Evolutionary conservation across 2,113 vertebrate species (phyloP), one percentile per base, ranked within the genome.

Genomic region (Percina caprodes): DNA sequence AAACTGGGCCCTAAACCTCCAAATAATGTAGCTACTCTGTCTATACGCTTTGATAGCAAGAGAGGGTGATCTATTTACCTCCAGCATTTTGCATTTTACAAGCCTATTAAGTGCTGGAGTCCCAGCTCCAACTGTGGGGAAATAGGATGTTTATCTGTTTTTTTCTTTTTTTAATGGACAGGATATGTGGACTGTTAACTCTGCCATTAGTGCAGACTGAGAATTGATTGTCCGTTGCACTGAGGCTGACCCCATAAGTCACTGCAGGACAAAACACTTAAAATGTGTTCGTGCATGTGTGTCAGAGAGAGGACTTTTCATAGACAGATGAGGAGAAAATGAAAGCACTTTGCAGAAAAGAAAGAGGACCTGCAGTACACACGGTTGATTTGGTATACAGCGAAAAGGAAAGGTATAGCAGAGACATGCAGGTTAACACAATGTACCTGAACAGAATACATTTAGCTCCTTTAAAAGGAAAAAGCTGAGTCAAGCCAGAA

Each of bases 31-130:
- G 71, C 60, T 51, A 83, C 18, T 49, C 61, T 74, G 79, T 66
- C 49, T 66, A 5, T 2, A 3, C 8, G 42, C 13, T 54, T 48
- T 58, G 48, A 30, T 60, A 73, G 42, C 21, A 23, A 11, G 8
- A 62, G 42, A 73, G 30, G n/a, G 19, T 0, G 12, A 56, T 42
- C 58, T 69, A 19, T 72, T 79, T 59, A 52, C 58, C 11, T 42
- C 6, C 18, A 61, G 71, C 39, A 8, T 45, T 82, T 89, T 88
- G 74, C 86, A 69, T 83, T 87, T 93, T 87, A 87, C 55, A 77
- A 42, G 70, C 19, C 30, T 58, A 14, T 78, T 72, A 75, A 54
- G n/a, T n/a, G 62, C 33, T 51, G 30, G n/a, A 65, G 66, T 61
- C 60, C 61, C 3, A 19, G 39, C 56, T 80, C 13, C 2, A 67